Conservation (phyloP, 1,140 invertebrate species). For the Battus philenor region DNA sequence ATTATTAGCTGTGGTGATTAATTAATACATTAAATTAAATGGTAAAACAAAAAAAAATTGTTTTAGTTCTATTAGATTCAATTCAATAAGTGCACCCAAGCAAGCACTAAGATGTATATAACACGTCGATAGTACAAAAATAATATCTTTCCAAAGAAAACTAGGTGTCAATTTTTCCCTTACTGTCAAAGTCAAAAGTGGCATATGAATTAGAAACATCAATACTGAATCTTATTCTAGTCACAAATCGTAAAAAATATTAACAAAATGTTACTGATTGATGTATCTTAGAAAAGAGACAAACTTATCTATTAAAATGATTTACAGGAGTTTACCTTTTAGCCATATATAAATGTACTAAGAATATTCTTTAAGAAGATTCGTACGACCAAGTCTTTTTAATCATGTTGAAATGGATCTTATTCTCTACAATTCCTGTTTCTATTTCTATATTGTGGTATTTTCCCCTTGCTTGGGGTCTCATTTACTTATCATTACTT, state of each 20-base stretch:
- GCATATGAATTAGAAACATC: constrained; percentile 2
- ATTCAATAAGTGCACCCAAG: too few species aligned
- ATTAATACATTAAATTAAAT: too few species aligned
- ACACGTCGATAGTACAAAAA: too few species aligned
- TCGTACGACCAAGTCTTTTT: constrained; percentile 13
- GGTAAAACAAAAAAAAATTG: too few species aligned
- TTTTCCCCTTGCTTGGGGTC: constrained; percentile 43
- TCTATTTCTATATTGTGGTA: constrained; percentile 43
- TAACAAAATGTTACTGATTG: constrained; percentile 8
- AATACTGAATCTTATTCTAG: constrained; percentile 6
- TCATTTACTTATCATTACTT: constrained; percentile 41
- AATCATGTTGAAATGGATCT: constrained; percentile 48
- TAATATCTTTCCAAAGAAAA: too few species aligned
- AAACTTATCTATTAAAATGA: neutral
- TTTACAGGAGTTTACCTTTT: neutral
- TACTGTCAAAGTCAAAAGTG: neutral
- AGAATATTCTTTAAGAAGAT: neutral
- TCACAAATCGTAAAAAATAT: constrained; percentile 14
- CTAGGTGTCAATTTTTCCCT: neutral
- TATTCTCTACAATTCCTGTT: constrained; percentile 34
- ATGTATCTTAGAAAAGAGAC: constrained; percentile 3
- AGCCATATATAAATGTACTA: neutral
- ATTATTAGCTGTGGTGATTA: too few species aligned
- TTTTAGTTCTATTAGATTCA: too few species aligned
- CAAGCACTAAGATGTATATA: too few species aligned